These are phyloP conservation scores for Lepetodrilus schrolli DNA, from an alignment of 2,888 invertebrate species.

Conservation along the genomic window DNA sequence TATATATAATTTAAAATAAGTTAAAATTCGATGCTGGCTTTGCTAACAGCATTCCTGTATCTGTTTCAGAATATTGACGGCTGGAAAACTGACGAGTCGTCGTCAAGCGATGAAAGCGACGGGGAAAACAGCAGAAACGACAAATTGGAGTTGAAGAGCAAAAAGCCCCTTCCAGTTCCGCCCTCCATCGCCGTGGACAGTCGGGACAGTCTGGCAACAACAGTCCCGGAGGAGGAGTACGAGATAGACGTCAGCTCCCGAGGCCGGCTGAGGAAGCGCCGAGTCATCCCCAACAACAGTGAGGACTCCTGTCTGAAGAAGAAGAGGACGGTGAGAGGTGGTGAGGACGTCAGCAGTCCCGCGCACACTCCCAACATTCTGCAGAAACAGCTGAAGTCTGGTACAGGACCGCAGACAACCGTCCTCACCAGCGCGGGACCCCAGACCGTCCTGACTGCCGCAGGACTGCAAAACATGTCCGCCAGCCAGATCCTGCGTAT, in stretches of 20 bases:
- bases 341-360: conserved; percentile 22
- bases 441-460: neutral
- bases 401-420: neutral
- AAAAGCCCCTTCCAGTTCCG: conserved; percentile 15
- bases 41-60: no score
- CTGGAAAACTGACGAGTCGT: conserved; percentile 42
- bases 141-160: conserved; percentile 34
- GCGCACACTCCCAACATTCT: conserved; percentile 37
- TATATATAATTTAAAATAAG: no score
- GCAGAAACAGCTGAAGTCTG: conserved; percentile 19
- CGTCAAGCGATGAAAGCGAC: conserved; percentile 46
- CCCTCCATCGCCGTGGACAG: conserved; percentile 11
- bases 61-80: conserved; percentile 36
- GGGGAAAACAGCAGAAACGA: conserved; percentile 38
- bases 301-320: conserved; percentile 63
- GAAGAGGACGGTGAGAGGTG: conserved; percentile 44
- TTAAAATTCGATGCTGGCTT: no score
- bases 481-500: conserved; percentile 26
- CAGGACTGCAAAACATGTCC: neutral
- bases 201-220: conserved; percentile 27
- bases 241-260: conserved; percentile 65
- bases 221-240: conserved; percentile 41
- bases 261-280: conserved; percentile 67
- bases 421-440: neutral
- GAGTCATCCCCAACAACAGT: conserved; percentile 68